Conservation (phyloP, 2,113 vertebrate species). For the Trochalopteron elliotii region DNA sequence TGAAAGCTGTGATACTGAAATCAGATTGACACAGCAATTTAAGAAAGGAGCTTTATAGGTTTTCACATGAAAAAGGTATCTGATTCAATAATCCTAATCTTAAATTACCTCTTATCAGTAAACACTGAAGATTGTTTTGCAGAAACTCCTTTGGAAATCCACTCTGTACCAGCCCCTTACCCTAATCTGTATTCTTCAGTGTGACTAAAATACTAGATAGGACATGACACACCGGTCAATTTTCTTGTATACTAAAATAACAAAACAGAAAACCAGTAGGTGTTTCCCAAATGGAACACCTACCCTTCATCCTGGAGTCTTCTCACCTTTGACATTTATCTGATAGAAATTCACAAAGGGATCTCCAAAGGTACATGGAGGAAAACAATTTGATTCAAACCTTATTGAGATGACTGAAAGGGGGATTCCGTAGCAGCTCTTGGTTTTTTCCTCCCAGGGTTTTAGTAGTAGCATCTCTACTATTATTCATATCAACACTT, state of each 20-base stretch:
- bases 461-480: neutral
- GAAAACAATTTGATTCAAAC: neutral
- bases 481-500: neutral
- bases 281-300: neutral
- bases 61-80: neutral
- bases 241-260: neutral
- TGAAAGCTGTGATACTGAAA: neutral
- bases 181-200: neutral
- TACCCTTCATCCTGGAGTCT: neutral
- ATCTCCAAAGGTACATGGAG: neutral
- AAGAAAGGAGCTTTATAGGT: neutral
- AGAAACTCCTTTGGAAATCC: neutral
- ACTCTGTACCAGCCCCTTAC: neutral
- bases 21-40: neutral
- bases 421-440: accelerated
- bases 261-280: neutral
- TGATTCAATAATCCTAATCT: neutral
- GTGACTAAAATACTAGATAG: neutral
- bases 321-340: neutral
- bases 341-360: neutral
- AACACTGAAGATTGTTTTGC: neutral
- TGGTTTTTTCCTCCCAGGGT: accelerated
- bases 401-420: neutral
- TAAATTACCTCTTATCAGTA: neutral
- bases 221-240: neutral